Evolutionary conservation across 2,888 invertebrate species (phyloP).

Genomic region (Deilephila porcellus): DNA sequence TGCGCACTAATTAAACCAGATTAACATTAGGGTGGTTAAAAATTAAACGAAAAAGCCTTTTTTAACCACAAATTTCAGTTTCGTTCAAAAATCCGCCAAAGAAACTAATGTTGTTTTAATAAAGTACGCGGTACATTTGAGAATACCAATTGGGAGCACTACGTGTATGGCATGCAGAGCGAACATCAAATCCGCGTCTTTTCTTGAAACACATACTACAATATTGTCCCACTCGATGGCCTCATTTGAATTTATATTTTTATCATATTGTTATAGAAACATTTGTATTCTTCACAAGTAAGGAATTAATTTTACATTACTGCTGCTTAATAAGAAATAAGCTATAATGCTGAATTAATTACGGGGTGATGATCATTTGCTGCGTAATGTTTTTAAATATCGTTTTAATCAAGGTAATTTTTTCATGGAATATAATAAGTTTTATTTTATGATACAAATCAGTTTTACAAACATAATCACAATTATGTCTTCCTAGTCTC

Average conservation of each 20-base stretch:
- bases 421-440: neutral
- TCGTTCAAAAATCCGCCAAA: neutral
- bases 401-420: neutral
- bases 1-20: no score
- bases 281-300: neutral
- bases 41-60: neutral
- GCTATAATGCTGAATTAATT: neutral
- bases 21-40: neutral
- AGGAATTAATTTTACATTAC: neutral
- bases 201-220: neutral
- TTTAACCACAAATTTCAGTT: neutral
- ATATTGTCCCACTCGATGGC: neutral
- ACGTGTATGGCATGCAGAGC: conserved; percentile 43
- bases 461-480: neutral
- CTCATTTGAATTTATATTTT: conserved; percentile 19
- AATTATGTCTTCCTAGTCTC: neutral
- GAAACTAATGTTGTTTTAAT: conserved; percentile 29
- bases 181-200: conserved; percentile 15
- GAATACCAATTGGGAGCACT: conserved; percentile 45
- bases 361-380: neutral
- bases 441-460: neutral
- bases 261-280: neutral
- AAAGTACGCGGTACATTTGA: conserved; percentile 39
- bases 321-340: neutral
- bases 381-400: no score